These are phyloP conservation scores for Boulengeromyrus knoepffleri DNA, from an alignment of 2,113 vertebrate species.

Conservation along the genomic window DNA sequence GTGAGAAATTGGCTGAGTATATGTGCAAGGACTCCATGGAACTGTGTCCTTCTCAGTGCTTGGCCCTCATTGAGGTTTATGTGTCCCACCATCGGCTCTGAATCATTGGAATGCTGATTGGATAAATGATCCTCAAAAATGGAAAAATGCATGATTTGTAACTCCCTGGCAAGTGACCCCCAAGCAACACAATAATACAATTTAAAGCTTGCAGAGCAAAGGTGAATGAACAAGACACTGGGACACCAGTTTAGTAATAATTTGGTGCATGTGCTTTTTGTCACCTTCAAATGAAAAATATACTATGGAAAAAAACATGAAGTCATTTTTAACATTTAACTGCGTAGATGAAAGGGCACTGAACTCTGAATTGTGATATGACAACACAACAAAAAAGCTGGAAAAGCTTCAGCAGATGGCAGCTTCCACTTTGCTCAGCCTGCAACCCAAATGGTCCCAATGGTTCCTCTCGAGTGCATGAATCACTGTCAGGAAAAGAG, in stretches of 20 bases:
- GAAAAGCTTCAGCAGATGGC: not conserved
- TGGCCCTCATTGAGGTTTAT: not conserved
- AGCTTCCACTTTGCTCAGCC: not conserved
- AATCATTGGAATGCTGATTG: not conserved
- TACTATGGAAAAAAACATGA: not conserved
- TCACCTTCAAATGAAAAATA: not conserved
- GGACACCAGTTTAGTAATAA: not conserved
- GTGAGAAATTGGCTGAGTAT: not conserved
- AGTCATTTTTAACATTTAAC: not conserved
- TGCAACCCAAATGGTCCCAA: not conserved
- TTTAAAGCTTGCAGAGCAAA: not conserved
- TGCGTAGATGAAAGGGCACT: not conserved
- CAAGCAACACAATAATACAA: not conserved
- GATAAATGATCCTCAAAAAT: not conserved
- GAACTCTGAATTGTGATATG: not conserved
- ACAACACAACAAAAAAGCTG: not conserved
- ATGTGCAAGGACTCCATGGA: not conserved
- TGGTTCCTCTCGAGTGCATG: not conserved
- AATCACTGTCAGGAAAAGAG: constrained; percentile 12
- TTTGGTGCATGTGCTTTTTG: not conserved
- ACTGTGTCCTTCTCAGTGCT: not conserved
- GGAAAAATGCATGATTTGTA: not conserved
- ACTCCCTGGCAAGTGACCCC: not conserved
- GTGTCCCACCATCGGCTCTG: not conserved
- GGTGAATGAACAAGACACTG: not conserved